These are phyloP conservation scores for Ctenopoma multispine DNA, from an alignment of 2,797 vertebrate genomes.

Conservation along the genomic window DNA sequence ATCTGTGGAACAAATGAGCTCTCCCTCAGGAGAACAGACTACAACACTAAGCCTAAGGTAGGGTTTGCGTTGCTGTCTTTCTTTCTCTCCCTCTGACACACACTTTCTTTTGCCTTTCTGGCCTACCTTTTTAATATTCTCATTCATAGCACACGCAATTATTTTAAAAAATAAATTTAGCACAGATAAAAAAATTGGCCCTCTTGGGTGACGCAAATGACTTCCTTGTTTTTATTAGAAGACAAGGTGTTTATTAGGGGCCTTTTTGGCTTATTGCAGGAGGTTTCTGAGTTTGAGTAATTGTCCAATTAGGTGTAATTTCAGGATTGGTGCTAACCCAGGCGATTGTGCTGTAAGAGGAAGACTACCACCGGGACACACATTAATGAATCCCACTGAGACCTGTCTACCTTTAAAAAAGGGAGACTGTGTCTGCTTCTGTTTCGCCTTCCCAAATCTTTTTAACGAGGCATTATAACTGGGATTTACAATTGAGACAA, in stretches of 20 bases:
- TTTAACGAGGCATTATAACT: constrained; percentile 89
- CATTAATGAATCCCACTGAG: constrained; percentile 99
- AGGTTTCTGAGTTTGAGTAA: constrained; percentile 99
- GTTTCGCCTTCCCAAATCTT: constrained; percentile 93
- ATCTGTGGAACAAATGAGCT: constrained; percentile 88
- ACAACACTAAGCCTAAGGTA: constrained; percentile 87
- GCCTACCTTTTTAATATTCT: constrained; percentile 93
- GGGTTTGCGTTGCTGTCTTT: constrained; percentile 89
- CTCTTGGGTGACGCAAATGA: constrained; percentile 98
- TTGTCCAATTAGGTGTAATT: constrained; percentile 99
- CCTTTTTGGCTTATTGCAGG: constrained; percentile 95
- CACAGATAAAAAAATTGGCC: constrained; percentile 92
- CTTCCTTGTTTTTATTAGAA: constrained; percentile 98
- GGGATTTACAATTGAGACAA: constrained; percentile 85
- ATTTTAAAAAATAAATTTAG: constrained; percentile 99
- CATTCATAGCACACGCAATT: constrained; percentile 93
- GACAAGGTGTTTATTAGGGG: constrained; percentile 99
- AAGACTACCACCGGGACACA: constrained; percentile 91
- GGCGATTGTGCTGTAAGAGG: constrained; percentile 91
- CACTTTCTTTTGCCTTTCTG: constrained; percentile 70
- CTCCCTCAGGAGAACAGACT: constrained; percentile 90
- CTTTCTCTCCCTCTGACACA: constrained; percentile 48
- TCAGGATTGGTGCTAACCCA: constrained; percentile 94
- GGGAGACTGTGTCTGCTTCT: constrained; percentile 87
- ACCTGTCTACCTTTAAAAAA: constrained; percentile 90